Base-by-base conservation (phyloP, 2,113 vertebrate species). In the Paramisgurnus dabryanus region DNA sequence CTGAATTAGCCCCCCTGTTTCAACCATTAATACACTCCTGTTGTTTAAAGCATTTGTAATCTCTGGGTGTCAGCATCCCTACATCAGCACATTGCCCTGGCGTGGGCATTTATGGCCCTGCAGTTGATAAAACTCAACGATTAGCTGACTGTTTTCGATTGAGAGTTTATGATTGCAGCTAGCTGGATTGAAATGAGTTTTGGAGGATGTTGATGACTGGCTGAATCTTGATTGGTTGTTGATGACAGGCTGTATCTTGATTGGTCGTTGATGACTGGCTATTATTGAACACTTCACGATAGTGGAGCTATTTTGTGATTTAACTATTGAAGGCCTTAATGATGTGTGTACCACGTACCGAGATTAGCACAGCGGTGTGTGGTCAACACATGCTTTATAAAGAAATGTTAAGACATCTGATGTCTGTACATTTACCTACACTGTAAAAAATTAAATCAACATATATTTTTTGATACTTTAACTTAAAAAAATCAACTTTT, bases 41-140 rank as follows among this genome's bases (percentile, higher is more conserved):
- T 72, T 11, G 40, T 57, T 34, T 55, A 78, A 50, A 10, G 4
- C 9, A 43, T 40, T 40, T 67, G 65, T 78, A 12, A 45, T 78
- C 57, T 47, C 13, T 22, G 17, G 34, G 50, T 39, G n/a, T 45
- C 7, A 60, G 65, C 50, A 55, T 22, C 57, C 53, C 34, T 69
- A 41, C 64, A 60, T 82, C 74, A 82, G 80, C 66, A 71, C 55
- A 78, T 55, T 80, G 69, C 41, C 60, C 49, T 66, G 68, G n/a
- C 34, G 34, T 66, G 69, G 39, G 69, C 45, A 71, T 80, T 71
- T 72, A 80, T 50, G 10, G 43, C 15, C 50, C 50, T 68, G 55
- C 43, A 72, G 58, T 57, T 72, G 58, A 63, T 57, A 17, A 60
- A 69, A 34, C 66, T 13, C 39, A 0, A 27, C 57, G 34, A 72